Base-by-base conservation (phyloP, 2,888 invertebrate species). In the Eilema depressum region DNA sequence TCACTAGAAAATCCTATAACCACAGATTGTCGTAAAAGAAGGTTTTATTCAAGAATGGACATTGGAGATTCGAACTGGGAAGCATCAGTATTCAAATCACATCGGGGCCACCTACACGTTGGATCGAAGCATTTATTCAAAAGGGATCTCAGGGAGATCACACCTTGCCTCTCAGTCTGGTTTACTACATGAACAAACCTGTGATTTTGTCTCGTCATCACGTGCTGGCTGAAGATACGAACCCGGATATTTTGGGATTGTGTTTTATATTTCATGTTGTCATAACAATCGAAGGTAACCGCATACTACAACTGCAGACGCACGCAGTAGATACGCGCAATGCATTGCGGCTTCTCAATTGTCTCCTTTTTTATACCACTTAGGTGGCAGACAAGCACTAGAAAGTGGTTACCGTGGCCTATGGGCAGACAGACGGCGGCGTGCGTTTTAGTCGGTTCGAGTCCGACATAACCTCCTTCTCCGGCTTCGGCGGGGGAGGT, bases 11-110 rank as follows among this genome's bases (percentile, higher is more conserved):
- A 41, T 2, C 1, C 41, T 11, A 41, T 2, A 41, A 20, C 41
- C 37, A 25, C 53, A 53, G 20, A 20, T 20, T 63, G 26, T 41
- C 25, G 37, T 63, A 20, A 41, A 63, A 62, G 8, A 68, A 23
- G n/a, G 25, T 11, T 56, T 47, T 28, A 20, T 60, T 47, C 23
- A 61, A 56, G 68, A 71, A 33, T 64, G 26, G 63, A 60, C 63
- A 63, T 60, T 59, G 25, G 68, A 63, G 64, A 71, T 68, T 60
- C 37, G 28, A 71, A 61, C 63, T 64, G 30, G 20, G 12, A 3
- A 64, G 68, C 60, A 68, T 71, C 59, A 64, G 64, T 71, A 71
- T 71, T 71, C 71, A 71, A 68, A 71, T 64, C 70, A 71, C 68
- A 61, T 63, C 14, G 63, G 53, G 71, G 64, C 53, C 64, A 63